Conservation (phyloP, 1,140 invertebrate genomes). For the Drosophila trapezifrons region DNA sequence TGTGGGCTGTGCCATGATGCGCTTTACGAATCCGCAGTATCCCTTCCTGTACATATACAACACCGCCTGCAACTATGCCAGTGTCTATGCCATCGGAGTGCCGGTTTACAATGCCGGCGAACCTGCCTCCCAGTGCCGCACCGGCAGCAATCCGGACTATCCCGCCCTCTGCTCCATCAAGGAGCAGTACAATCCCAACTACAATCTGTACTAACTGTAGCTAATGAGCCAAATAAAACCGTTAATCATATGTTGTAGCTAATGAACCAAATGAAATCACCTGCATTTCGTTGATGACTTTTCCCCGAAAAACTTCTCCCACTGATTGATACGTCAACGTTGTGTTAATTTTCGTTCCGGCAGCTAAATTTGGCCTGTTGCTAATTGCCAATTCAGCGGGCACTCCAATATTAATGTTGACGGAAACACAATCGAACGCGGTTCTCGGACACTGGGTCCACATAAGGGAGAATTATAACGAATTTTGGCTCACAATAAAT, state of each 20-base stretch:
- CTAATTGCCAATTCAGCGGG: conserved; percentile 49
- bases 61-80: conserved; percentile 81
- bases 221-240: conserved; percentile 21
- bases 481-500: neutral
- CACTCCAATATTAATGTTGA: conserved; percentile 42
- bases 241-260: conserved; percentile 14
- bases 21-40: conserved; percentile 74
- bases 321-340: conserved; percentile 52
- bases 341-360: conserved; percentile 51
- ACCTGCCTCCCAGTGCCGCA: conserved; percentile 71
- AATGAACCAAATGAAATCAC: conserved; percentile 26
- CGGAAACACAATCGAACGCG: conserved; percentile 23
- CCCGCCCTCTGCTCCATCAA: conserved; percentile 63
- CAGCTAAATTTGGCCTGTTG: conserved; percentile 48
- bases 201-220: conserved; percentile 50
- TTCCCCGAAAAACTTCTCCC: conserved; percentile 17
- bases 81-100: conserved; percentile 70
- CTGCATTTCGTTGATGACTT: conserved; percentile 32
- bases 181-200: conserved; percentile 79
- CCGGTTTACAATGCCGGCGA: conserved; percentile 71
- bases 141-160: conserved; percentile 70
- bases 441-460: conserved; percentile 45
- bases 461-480: neutral
- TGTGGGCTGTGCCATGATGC: conserved; percentile 80
- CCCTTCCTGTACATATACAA: conserved; percentile 80